Base-by-base conservation (phyloP, 2,797 vertebrate species). In the Pseudochromis fuscus region DNA sequence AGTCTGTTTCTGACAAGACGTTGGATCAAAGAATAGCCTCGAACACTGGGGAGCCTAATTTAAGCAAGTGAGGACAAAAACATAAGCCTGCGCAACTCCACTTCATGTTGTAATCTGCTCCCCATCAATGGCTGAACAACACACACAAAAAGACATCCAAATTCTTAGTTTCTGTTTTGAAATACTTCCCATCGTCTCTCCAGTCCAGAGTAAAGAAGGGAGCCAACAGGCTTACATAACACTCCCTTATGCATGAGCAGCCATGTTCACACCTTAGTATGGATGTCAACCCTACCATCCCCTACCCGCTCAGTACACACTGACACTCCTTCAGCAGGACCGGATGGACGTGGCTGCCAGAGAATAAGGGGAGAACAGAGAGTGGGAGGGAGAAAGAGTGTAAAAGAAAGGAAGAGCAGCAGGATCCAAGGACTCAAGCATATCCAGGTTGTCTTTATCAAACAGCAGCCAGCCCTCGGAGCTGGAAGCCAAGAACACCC, bases 181-280 rank as follows among this genome's bases (percentile, higher is more conserved):
- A 70, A 68, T 46, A 44, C 31, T 70, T 64, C 37, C 38, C 15
- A 42, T 58, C 30, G 30, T 62, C 15, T 42, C 10, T 68, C 5
- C 5, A 23, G 45, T 40, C 37, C 18, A 67, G 63, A 28, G 37
- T 1, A 25, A 7, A 72, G 38, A 37, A 21, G 24, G 3, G 21
- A 74, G 67, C 52, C 51, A 80, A 59, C 37, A 68, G 58, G 53
- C 72, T 88, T 88, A 82, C 51, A 82, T 82, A 84, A 90, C 42
- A 31, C 68, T 81, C 71, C 33, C 56, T 72, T 82, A 38, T 81
- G 74, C 79, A 71, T 67, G 77, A 90, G 73, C 70, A 72, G 83
- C 77, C 37, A 76, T 48, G 75, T 81, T 90, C 81, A 87, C 88
- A 93, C 88, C 83, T 90, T 79, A 81, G 83, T 56, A 68, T 84